Evolutionary conservation across 2,113 vertebrate species (phyloP), one percentile per base, ranked within the genome.

Genomic region (Nasalis larvatus): DNA sequence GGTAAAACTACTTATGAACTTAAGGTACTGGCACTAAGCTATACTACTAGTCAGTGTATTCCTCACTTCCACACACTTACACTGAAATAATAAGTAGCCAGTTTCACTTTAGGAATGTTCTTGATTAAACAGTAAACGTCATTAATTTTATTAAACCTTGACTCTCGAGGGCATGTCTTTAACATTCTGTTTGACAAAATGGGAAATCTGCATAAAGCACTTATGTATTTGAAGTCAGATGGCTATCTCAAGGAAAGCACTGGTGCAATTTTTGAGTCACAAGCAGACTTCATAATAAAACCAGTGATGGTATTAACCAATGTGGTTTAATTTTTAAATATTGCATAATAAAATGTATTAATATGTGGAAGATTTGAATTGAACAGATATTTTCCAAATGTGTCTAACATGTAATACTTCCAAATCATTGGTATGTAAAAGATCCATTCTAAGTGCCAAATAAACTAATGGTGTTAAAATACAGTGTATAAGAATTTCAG

Each of bases 241-340:
- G 35, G 14, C 5, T 35, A 12, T 81, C 47, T 42, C 18, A 32
- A n/a, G 52, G 8, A 86, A 58, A 86, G 80, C 45, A 45, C 17
- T 27, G 11, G 18, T 42, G 13, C 6, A 35, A 47, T 63, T 11
- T 42, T 60, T 42, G 37, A 66, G 21, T 18, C 37, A 63, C 23
- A 35, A 81, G 42, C 17, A 52, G 49, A 74, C 23, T 84, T 71
- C 12, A 32, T 42, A 27, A 92, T 84, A 42, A 92, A 32, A 86
- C 49, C 35, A 25, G 71, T 54, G 68, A 45, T 56, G 47, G 68
- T 66, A 54, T 71, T 47, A 71, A 77, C 71, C 37, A 86, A 74
- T n/a, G 42, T 58, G 40, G 30, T n/a, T 89, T 86, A 32, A 56
- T 58, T 95, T 87, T 91, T 68, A 94, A 94, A 69, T 84, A 80